Evolutionary conservation across 2,888 invertebrate genomes (phyloP).

Genomic region (Theodoxus fluviatilis): DNA sequence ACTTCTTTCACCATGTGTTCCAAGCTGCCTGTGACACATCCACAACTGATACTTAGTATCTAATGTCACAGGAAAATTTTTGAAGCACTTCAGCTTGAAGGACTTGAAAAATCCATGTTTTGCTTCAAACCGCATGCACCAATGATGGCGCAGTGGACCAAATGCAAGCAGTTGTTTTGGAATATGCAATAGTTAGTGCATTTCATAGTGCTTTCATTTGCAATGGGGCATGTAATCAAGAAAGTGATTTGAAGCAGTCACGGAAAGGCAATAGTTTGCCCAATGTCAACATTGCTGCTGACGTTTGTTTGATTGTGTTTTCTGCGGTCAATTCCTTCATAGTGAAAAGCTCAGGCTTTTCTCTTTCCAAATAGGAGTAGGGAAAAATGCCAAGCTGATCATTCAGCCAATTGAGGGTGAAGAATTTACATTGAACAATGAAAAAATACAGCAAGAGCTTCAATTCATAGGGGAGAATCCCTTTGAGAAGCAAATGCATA

Average conservation of each 20-base stretch:
- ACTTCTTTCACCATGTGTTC: no score
- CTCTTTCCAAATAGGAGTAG: neutral
- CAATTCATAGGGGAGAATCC: conserved; percentile 8
- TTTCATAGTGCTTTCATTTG: conserved; percentile 31
- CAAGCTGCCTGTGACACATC: conserved; percentile 29
- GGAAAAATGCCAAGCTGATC: conserved; percentile 12
- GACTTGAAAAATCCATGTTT: conserved; percentile 36
- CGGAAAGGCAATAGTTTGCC: conserved; percentile 24
- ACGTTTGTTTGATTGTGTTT: neutral
- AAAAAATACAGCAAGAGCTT: conserved; percentile 1
- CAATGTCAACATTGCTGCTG: conserved; percentile 11
- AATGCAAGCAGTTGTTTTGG: conserved; percentile 34
- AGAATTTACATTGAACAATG: neutral
- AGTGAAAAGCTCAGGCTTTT: neutral
- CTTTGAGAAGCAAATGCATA: conserved; percentile 27
- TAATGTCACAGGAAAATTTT: conserved; percentile 30
- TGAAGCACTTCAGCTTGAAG: conserved; percentile 31
- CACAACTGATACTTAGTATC: conserved; percentile 31
- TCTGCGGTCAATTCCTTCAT: neutral
- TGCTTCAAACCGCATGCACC: conserved; percentile 38
- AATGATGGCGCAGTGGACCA: conserved; percentile 37
- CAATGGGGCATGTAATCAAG: conserved; percentile 22
- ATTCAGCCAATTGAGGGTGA: conserved; percentile 17
- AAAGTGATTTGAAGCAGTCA: conserved; percentile 27
- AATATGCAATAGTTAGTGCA: conserved; percentile 36